Percentiles rank a stretch among this genome's conserved stretches.
Conservation (phyloP, 2,113 vertebrate genomes). For the Hucho hucho region DNA sequence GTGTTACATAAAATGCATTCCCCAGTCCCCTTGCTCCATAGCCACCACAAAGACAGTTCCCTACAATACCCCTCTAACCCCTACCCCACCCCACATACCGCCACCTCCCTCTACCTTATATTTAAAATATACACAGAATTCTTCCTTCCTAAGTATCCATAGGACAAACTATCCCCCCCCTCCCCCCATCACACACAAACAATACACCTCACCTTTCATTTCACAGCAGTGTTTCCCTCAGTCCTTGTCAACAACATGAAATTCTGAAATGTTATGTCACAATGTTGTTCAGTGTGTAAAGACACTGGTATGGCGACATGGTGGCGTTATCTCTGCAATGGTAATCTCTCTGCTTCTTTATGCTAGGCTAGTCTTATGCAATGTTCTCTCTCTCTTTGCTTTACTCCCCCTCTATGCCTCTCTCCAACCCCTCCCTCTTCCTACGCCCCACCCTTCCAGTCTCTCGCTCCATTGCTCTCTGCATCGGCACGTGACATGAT, state of each 20-base stretch:
- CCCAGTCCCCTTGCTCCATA: conserved; percentile 26
- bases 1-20: conserved; percentile 50
- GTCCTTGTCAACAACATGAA: not conserved
- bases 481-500: conserved; percentile 75
- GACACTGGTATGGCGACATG: not conserved
- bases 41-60: conserved; percentile 33
- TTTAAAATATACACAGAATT: not conserved
- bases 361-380: too few species aligned
- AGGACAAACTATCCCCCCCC: not conserved
- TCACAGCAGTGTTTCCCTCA: not conserved
- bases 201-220: not conserved
- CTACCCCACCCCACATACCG: too few species aligned
- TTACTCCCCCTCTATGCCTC: not conserved
- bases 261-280: not conserved
- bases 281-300: not conserved
- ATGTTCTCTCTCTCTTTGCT: conserved; percentile 5
- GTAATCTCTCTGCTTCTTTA: not conserved
- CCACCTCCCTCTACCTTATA: conserved; percentile 16
- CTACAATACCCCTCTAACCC: not conserved
- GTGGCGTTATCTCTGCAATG: too few species aligned
- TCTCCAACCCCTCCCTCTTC: not conserved
- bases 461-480: conserved; percentile 64
- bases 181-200: not conserved
- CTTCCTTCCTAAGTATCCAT: not conserved
- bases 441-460: conserved; percentile 20